Conservation (phyloP, 1,140 invertebrate genomes). For the Megathymus violae region DNA sequence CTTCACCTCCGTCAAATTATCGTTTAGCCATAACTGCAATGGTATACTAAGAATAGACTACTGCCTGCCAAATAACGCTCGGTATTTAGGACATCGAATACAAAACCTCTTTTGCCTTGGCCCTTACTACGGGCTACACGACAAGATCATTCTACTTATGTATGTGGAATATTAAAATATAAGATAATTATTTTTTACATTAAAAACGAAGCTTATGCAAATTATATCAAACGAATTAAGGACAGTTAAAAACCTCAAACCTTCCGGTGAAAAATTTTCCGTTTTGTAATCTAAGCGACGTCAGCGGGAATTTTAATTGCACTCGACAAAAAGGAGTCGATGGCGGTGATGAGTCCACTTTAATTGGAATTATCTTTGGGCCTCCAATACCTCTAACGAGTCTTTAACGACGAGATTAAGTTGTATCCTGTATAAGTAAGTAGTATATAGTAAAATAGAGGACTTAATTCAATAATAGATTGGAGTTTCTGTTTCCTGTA, state of each 20-base stretch:
- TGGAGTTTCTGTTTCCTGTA: too few species aligned
- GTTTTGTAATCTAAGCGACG: conserved; percentile 47
- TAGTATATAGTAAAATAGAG: neutral
- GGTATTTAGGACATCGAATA: too few species aligned
- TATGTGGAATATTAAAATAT: neutral
- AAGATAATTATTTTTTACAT: neutral
- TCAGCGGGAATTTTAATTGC: conserved; percentile 61
- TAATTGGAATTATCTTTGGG: conserved; percentile 63
- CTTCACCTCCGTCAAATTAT: too few species aligned
- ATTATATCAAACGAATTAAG: conserved; percentile 20
- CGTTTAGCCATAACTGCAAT: too few species aligned
- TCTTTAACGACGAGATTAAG: conserved; percentile 1
- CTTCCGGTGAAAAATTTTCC: conserved; percentile 26
- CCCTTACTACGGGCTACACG: too few species aligned
- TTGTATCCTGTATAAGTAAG: neutral
- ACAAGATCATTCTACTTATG: too few species aligned
- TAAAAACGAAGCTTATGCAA: conserved; percentile 10
- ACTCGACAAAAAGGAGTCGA: conserved; percentile 41
- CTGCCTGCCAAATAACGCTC: too few species aligned
- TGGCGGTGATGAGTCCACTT: conserved; percentile 46
- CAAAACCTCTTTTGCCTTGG: too few species aligned
- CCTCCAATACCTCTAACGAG: conserved; percentile 44
- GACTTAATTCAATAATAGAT: neutral
- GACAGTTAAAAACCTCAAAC: conserved; percentile 24
- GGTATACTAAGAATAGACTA: too few species aligned